A percentile compares a stretch with the other conserved stretches of the same genome.
phyloP scores from a whole-genome alignment of 2,113 vertebrate genomes.

The Cyphomyrus plagiostoma region DNA sequence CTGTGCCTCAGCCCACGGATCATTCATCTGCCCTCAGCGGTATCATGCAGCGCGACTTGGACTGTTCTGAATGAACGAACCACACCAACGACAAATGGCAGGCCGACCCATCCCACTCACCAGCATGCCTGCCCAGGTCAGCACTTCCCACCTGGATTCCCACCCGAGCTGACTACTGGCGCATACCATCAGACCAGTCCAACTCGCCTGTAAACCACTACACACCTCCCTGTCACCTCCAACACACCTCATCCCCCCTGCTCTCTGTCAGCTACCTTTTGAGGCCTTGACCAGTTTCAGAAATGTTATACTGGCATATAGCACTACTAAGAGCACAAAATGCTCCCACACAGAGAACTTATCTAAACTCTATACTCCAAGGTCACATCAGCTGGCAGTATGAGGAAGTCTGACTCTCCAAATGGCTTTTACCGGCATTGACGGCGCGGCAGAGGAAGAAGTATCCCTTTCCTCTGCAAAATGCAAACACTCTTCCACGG shows the following conservation, averaged over 20 bases:
- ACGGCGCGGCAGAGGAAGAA: background rate
- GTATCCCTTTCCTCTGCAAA: background rate
- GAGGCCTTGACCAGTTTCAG: background rate
- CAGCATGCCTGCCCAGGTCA: background rate
- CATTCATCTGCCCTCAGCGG: background rate
- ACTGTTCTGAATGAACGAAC: background rate
- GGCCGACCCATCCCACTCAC: background rate
- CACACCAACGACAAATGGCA: background rate
- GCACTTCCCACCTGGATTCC: background rate
- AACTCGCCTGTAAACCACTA: background rate
- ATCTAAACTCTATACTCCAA: background rate
- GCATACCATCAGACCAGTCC: background rate
- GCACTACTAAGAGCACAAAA: background rate
- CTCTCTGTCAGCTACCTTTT: background rate
- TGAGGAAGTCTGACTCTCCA: background rate
- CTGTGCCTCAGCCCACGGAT: background rate
- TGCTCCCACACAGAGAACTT: background rate
- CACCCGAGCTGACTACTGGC: background rate
- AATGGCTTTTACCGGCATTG: background rate
- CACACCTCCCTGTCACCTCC: background rate
- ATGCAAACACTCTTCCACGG: background rate
- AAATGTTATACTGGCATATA: background rate
- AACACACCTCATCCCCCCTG: background rate
- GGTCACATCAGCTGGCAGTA: background rate
- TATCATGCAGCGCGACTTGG: background rate